Evolutionary conservation across 2,797 vertebrate species (phyloP).

Genomic region (Peromyscus attwateri): DNA sequence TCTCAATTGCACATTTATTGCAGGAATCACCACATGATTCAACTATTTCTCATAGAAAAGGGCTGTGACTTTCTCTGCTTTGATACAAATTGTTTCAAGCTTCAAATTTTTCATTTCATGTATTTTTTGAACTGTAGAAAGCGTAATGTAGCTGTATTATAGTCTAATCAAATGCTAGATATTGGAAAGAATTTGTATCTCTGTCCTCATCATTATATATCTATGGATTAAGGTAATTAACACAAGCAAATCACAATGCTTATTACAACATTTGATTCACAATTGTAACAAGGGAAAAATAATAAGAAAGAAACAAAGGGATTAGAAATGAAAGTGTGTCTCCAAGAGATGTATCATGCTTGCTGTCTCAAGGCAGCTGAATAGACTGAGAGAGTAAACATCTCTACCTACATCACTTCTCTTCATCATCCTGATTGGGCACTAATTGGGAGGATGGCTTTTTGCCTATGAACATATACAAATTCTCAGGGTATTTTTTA

Average conservation of each 20-base stretch:
- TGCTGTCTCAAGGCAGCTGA: neutral
- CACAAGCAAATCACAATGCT: neutral
- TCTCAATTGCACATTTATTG: neutral
- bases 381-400: neutral
- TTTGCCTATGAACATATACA: neutral
- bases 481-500: neutral
- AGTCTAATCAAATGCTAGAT: neutral
- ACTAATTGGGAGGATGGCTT: neutral
- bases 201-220: neutral
- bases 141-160: neutral
- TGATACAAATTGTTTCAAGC: constrained; percentile 22
- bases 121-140: constrained; percentile 31
- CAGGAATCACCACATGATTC: neutral
- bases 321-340: neutral
- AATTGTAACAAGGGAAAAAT: neutral
- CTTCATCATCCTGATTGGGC: neutral
- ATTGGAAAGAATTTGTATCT: neutral
- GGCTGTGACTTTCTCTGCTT: neutral
- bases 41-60: neutral
- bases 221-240: neutral
- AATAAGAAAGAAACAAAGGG: neutral
- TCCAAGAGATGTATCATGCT: neutral
- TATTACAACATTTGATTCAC: neutral
- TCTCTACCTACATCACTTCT: neutral
- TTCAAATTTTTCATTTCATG: neutral